phyloP scores from a whole-genome alignment of 2,113 vertebrate genomes.

The Xiphophorus hellerii region DNA sequence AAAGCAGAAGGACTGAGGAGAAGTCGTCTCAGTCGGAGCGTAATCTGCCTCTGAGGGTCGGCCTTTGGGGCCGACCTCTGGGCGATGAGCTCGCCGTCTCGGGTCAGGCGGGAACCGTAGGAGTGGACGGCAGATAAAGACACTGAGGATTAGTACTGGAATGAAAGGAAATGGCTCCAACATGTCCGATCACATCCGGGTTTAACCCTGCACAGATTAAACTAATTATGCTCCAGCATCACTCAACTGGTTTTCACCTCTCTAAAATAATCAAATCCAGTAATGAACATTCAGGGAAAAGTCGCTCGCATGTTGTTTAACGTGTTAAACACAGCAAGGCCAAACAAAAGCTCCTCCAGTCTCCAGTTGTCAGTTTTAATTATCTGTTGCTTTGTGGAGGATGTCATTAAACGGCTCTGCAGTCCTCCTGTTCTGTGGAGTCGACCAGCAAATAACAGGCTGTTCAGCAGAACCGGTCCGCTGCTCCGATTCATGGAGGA shows the following conservation, averaged over 20 bases:
- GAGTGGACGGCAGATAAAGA: constrained; percentile 50
- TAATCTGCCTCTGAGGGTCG: constrained; percentile 45
- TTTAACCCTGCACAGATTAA: constrained; percentile 12
- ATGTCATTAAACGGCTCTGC: constrained; percentile 32
- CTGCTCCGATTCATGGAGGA: constrained; percentile 6
- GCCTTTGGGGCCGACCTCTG: constrained; percentile 47
- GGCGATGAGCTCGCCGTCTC: constrained; percentile 32
- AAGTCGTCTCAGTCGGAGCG: constrained; percentile 18
- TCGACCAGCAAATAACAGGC: constrained; percentile 29
- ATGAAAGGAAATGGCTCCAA: constrained; percentile 11
- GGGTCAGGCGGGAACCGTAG: constrained; percentile 22
- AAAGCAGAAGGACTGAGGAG: constrained; percentile 22
- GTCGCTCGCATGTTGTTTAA: constrained; percentile 30
- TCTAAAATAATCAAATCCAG: constrained; percentile 57
- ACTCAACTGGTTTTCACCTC: constrained; percentile 34
- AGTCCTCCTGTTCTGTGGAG: constrained; percentile 21
- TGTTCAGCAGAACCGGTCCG: constrained; percentile 1
- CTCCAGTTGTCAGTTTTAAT: constrained; percentile 31
- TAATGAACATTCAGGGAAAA: constrained; percentile 56
- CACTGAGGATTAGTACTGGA: constrained; percentile 29
- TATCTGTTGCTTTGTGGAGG: constrained; percentile 27
- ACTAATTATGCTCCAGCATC: constrained; percentile 15
- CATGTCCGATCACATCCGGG: constrained; percentile 18
- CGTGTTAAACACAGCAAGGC: constrained; percentile 44
- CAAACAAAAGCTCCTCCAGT: constrained; percentile 36